Evolutionary conservation across 2,888 invertebrate species (phyloP), one percentile per base, ranked within the genome.

Genomic region (Altica lythri): DNA sequence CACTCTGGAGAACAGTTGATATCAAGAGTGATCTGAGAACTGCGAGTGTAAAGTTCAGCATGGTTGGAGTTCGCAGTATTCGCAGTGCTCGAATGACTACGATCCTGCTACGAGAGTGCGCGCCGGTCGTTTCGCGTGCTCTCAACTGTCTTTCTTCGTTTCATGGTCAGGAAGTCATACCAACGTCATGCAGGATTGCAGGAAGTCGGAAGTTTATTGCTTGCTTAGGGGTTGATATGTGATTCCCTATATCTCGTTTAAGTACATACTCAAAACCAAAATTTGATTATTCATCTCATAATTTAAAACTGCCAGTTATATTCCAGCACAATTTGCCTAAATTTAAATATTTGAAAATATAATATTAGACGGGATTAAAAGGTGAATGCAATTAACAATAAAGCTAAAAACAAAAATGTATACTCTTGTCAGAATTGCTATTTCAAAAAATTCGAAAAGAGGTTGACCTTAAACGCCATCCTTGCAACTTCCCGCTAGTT

Each of bases 11-110:
- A 68, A 61, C 68, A 43, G 34, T 43, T 43, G 66, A 69, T 68
- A 67, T 34, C 34, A 67, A 63, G 62, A 72, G 68, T 70, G 71
- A 72, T 72, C 70, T 65, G 40, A 14, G 10, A 8, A 40, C 40
- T 40, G 40, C 40, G 40, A 40, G 40, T 22, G 2, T 22, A n/a
- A 12, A 12, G 22, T 40, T n/a, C 40, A 22, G 40, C 40, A 25
- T 25, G 40, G 18, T 34, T 16, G 25, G 22, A 40, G 8, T 40
- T 40, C 40, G 18, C 37, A 14, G 37, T 8, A 37, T 37, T 38
- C 29, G 32, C 49, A 30, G 30, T 22, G 38, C 38, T 57, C 54
- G 60, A 61, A 46, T 17, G 46, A 38, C 50, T 44, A 43, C 42
- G 47, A 34, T 40, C 8, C 19, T 13, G 42, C 53, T 42, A 42